Evolutionary conservation across 2,113 vertebrate genomes (phyloP).

Genomic region (Pica pica): DNA sequence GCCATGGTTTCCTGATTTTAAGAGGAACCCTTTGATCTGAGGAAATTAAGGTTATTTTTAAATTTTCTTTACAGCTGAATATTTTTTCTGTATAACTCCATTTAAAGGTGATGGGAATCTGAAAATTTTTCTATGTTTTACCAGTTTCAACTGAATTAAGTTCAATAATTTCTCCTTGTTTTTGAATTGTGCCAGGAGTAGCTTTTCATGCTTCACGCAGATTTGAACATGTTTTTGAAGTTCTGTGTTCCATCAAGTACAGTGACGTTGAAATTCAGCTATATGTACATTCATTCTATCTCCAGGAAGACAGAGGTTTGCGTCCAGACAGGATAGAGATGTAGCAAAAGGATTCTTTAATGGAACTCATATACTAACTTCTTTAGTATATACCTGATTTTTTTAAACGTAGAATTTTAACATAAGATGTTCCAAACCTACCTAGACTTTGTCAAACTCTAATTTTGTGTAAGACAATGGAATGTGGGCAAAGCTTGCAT

Average conservation of each 20-base stretch:
- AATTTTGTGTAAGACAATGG: background rate
- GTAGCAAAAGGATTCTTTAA: background rate
- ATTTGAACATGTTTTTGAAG: background rate
- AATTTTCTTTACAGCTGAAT: background rate
- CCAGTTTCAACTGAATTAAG: background rate
- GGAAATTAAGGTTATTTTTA: background rate
- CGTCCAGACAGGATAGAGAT: background rate
- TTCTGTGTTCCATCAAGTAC: background rate
- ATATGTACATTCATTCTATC: background rate
- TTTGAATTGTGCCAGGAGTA: background rate
- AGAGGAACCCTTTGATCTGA: fast-evolving
- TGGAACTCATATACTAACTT: background rate
- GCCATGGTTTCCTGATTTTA: background rate
- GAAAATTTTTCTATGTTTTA: background rate
- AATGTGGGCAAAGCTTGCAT: background rate
- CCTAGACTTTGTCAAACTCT: background rate
- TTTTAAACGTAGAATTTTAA: background rate
- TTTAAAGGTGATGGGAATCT: background rate
- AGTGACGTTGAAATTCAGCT: background rate
- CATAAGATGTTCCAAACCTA: background rate
- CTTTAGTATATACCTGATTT: background rate
- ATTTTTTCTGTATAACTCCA: background rate
- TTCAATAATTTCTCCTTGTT: background rate
- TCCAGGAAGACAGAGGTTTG: background rate
- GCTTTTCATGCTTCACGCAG: background rate